Evolutionary conservation across 2,888 invertebrate species (phyloP).

Genomic region (Hypena proboscidalis): DNA sequence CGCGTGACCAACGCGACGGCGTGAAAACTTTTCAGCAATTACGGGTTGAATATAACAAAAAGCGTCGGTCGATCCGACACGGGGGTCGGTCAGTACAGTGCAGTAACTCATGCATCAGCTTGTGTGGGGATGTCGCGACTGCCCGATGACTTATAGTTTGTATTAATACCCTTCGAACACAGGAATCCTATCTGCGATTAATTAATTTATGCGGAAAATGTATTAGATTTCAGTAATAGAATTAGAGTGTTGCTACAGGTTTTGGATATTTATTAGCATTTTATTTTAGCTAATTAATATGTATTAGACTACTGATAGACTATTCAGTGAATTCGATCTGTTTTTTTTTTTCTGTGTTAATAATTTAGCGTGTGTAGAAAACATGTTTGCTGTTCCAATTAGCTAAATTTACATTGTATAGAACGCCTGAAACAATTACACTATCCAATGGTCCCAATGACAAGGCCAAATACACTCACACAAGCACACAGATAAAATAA

Average conservation of each 20-base stretch:
- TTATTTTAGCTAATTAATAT: background rate
- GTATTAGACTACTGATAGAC: constrained; percentile 3
- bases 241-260: constrained; percentile 22
- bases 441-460: no score
- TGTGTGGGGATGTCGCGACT: constrained; percentile 77
- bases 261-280: constrained; percentile 8
- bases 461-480: no score
- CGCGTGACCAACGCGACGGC: constrained; percentile 80
- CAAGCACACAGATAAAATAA: no score
- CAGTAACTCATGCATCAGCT: constrained; percentile 81
- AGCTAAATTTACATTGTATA: no score
- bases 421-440: no score
- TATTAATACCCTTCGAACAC: constrained; percentile 76
- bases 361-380: no score
- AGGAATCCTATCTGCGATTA: constrained; percentile 71
- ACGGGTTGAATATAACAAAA: constrained; percentile 83
- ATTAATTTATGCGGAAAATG: constrained; percentile 65
- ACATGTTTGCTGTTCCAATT: no score
- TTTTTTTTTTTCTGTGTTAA: no score
- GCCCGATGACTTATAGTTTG: constrained; percentile 78
- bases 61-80: constrained; percentile 67
- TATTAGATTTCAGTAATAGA: constrained; percentile 41
- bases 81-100: constrained; percentile 59
- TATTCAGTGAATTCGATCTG: no score
- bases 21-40: constrained; percentile 85